Evolutionary conservation across 2,113 vertebrate species (phyloP).

Genomic region (Tylochromis polylepis): DNA sequence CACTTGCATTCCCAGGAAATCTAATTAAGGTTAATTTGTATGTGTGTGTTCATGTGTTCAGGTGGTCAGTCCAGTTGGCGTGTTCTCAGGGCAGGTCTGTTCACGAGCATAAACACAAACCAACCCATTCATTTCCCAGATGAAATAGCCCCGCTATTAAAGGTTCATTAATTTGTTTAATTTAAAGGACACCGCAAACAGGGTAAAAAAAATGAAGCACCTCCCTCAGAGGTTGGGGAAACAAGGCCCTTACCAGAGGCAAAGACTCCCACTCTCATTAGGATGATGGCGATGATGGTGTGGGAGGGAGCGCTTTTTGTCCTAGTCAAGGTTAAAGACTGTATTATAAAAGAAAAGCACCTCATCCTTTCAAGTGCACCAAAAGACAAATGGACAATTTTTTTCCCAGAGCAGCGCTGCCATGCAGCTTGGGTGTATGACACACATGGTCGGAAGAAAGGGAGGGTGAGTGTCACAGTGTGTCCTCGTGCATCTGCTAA

Average conservation of each 20-base stretch:
- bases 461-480: background rate
- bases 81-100: constrained; percentile 12
- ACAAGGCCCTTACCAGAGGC: constrained; percentile 69
- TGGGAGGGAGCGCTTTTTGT: constrained; percentile 59
- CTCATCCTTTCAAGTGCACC: constrained; percentile 13
- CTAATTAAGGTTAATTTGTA: constrained; percentile 7
- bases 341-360: constrained; percentile 35
- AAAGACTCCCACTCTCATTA: constrained; percentile 74
- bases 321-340: constrained; percentile 71
- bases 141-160: constrained; percentile 57
- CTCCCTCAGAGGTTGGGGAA: constrained; percentile 45
- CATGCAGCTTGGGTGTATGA: background rate
- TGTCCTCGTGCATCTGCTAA: background rate
- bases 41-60: background rate
- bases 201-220: constrained; percentile 53
- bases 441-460: background rate
- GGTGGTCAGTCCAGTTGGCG: background rate
- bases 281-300: constrained; percentile 61
- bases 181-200: constrained; percentile 70
- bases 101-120: background rate
- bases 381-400: constrained; percentile 3
- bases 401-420: background rate
- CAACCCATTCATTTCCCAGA: constrained; percentile 22
- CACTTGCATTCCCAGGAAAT: constrained; percentile 5
- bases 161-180: constrained; percentile 74